phyloP scores from a whole-genome alignment of 2,113 vertebrate species.

The Oreotrochilus melanogaster region DNA sequence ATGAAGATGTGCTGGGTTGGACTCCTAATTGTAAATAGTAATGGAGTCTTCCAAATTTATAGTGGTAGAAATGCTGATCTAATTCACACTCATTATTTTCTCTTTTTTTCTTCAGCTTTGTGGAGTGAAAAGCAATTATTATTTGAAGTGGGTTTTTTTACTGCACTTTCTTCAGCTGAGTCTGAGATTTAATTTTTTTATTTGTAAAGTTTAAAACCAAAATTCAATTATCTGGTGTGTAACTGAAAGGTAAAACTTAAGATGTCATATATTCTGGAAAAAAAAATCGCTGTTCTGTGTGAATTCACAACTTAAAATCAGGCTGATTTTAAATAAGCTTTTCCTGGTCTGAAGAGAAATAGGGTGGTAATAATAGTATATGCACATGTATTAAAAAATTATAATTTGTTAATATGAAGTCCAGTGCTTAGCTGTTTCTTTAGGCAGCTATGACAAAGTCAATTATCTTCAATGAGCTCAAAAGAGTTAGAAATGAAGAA shows the following conservation, averaged over 20 bases:
- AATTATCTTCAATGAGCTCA: not conserved
- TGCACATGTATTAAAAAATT: not conserved
- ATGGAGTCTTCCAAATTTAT: not conserved
- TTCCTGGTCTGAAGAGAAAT: not conserved
- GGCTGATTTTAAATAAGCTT: not conserved
- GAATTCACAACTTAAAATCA: not conserved
- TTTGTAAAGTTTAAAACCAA: not conserved
- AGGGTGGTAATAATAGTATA: not conserved
- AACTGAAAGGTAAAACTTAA: not conserved
- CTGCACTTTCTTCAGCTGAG: not conserved
- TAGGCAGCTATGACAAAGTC: not conserved
- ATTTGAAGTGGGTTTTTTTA: not conserved
- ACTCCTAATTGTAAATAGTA: not conserved
- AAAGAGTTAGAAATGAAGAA: not conserved
- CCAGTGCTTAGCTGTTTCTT: not conserved
- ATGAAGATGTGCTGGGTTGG: not conserved
- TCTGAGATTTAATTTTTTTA: not conserved
- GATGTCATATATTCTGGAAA: not conserved
- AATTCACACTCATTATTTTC: not conserved
- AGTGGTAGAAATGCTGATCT: not conserved
- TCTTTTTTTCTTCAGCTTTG: not conserved
- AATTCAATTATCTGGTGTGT: not conserved
- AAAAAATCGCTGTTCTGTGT: not conserved
- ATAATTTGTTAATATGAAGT: not conserved
- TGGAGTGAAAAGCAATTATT: not conserved